Conservation (phyloP, 2,113 vertebrate genomes). For the Seriola dumerili region DNA sequence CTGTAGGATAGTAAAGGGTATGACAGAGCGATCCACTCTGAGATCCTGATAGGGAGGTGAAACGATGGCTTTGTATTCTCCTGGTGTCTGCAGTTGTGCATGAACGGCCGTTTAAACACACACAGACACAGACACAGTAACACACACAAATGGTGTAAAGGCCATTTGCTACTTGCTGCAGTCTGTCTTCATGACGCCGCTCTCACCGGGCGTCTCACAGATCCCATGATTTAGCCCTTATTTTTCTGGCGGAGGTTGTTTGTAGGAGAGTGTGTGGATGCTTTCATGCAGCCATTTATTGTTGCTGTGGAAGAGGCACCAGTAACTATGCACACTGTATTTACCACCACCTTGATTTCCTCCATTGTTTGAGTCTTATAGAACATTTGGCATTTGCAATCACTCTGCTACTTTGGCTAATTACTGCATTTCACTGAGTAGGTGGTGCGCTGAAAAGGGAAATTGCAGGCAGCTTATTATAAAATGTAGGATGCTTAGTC, state of each 20-base stretch:
- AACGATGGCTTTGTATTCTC: conserved; percentile 15
- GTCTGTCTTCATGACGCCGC: conserved; percentile 65
- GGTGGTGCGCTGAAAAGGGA: conserved; percentile 35
- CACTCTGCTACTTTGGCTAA: conserved; percentile 57
- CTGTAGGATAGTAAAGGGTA: conserved; percentile 13
- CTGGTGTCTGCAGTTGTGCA: conserved; percentile 43
- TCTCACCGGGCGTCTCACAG: conserved; percentile 60
- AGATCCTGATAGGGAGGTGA: conserved; percentile 17
- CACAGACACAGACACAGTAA: conserved; percentile 14
- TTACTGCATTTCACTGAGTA: conserved; percentile 53
- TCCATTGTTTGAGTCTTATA: conserved; percentile 66
- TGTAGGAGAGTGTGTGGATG: conserved; percentile 57
- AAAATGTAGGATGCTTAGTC: conserved; percentile 42
- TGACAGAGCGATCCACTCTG: conserved; percentile 46
- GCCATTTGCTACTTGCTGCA: conserved; percentile 64
- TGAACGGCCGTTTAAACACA: conserved; percentile 47
- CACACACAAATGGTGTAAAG: conserved; percentile 50
- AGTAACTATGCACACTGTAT: conserved; percentile 16
- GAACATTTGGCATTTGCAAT: conserved; percentile 64
- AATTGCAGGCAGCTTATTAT: conserved; percentile 39
- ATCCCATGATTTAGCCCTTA: conserved; percentile 76
- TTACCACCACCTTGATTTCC: conserved; percentile 53
- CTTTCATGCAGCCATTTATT: conserved; percentile 17
- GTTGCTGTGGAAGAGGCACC: conserved; percentile 7
- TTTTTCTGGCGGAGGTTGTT: conserved; percentile 69